Conservation (phyloP, 2,888 invertebrate species). For the Entomobrya proxima region DNA sequence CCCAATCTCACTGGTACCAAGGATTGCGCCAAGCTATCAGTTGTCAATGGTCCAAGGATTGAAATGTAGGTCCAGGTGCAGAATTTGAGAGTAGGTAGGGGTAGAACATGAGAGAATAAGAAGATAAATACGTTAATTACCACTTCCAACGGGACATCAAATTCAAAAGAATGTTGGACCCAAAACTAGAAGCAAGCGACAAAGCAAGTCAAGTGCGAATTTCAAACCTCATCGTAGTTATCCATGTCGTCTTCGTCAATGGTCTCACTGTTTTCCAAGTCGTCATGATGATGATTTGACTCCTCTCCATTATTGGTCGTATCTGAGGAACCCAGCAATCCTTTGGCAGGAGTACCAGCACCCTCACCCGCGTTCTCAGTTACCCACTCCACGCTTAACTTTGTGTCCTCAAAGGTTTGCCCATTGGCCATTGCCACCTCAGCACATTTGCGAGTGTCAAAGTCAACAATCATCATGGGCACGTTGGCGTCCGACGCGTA, state of each 20-base stretch:
- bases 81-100: neutral
- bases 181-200: constrained; percentile 7
- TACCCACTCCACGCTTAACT: constrained; percentile 79
- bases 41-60: constrained; percentile 3
- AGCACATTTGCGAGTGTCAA: constrained; percentile 86
- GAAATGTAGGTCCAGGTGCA: constrained; percentile 43
- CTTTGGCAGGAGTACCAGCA: constrained; percentile 17
- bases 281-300: constrained; percentile 76
- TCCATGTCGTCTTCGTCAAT: constrained; percentile 77
- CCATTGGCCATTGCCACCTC: constrained; percentile 88
- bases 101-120: neutral
- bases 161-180: neutral
- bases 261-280: constrained; percentile 77
- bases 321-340: constrained; percentile 36
- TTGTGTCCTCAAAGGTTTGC: constrained; percentile 84
- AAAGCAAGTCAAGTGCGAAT: constrained; percentile 72
- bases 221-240: constrained; percentile 75
- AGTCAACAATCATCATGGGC: constrained; percentile 87
- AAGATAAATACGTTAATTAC: neutral
- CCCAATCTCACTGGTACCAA: constrained; percentile 83
- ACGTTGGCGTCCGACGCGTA: constrained; percentile 86
- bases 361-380: neutral
- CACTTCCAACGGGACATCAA: too few relatives aligned
- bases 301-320: constrained; percentile 61
- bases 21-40: constrained; percentile 77